Conservation (phyloP, 2,113 vertebrate genomes). For the Helogale parvula region DNA sequence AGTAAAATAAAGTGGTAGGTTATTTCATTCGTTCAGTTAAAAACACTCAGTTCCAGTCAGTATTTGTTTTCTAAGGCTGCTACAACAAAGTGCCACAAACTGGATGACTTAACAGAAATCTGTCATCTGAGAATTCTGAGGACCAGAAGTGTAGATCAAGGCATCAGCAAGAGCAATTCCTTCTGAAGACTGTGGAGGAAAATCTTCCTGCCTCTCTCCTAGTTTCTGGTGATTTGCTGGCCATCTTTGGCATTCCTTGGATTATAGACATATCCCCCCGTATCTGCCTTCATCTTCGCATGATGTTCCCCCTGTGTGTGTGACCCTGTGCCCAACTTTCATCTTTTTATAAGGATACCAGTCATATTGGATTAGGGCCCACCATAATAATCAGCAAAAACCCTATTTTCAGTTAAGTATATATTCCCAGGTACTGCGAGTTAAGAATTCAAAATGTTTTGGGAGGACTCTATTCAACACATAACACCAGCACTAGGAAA, state of each 20-base stretch:
- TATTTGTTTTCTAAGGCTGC: not conserved
- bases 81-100: not conserved
- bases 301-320: not conserved
- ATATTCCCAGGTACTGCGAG: not conserved
- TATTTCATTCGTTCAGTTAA: not conserved
- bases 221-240: not conserved
- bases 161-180: not conserved
- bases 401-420: not conserved
- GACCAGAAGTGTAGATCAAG: not conserved
- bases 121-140: not conserved
- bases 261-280: not conserved
- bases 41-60: not conserved
- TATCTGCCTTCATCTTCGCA: not conserved
- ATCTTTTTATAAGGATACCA: not conserved
- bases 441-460: constrained; percentile 7
- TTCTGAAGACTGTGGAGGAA: not conserved
- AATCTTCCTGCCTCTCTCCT: not conserved
- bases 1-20: not conserved
- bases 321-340: not conserved
- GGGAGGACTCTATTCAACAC: not conserved
- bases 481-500: not conserved
- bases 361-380: not conserved
- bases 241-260: not conserved
- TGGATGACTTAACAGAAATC: not conserved
- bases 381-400: not conserved